Evolutionary conservation across 1,140 invertebrate genomes (phyloP), one percentile per base, ranked within the genome.

Genomic region (Vanessa tameamea): DNA sequence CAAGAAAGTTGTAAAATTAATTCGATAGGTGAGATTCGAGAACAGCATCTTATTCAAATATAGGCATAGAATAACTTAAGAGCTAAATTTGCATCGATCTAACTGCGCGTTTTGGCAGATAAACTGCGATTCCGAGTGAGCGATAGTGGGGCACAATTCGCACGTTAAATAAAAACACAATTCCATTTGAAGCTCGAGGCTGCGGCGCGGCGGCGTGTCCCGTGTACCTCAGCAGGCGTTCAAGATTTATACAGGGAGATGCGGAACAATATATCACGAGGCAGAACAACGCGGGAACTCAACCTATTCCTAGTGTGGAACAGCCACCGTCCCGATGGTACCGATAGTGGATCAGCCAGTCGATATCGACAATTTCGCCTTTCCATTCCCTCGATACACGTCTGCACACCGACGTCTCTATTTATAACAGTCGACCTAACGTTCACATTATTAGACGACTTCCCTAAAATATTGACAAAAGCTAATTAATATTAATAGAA

Each of bases 101-200:
- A 81, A 84, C 79, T 82, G 77, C 80, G 83, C 82, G 82, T 85
- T 87, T 90, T 83, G 83, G 82, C 84, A 87, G 88, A 88, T 88
- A 90, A 86, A 91, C 85, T 86, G 87, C 87, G 88, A 90, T 90
- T 83, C 83, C 86, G 78, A 87, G 84, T 89, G 88, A 89, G 84
- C 84, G 88, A 91, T 91, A 92, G 81, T 82, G 86, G 82, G 85
- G 84, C 80, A 83, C 85, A 85, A 87, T 91, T 91, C 89, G 87
- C 88, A 91, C 90, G 89, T 92, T 91, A 92, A 92, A 92, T 92
- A 92, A 92, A 92, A 92, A 92, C 84, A 92, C 88, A 92, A 91
- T 92, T 91, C 90, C 88, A 92, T 91, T 89, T 89, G 87, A 91
- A 87, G 89, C 89, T 86, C 80, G 82, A 81, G 79, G 86, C 80